These are phyloP conservation scores for Andrena haemorrhoa DNA, from an alignment of 2,888 invertebrate species.

Conservation along the genomic window DNA sequence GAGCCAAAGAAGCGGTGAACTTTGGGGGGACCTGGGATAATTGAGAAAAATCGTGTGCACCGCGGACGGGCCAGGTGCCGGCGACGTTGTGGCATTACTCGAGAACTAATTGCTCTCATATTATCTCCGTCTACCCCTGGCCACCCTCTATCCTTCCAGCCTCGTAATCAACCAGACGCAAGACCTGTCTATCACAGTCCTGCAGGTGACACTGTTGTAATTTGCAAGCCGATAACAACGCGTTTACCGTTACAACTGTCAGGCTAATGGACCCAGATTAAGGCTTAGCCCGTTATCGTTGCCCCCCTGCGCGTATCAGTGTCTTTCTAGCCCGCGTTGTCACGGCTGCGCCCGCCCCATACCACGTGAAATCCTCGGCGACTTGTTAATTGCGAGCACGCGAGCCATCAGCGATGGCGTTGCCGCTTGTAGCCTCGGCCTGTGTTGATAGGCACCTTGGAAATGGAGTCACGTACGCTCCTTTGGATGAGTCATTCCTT, in stretches of 20 bases:
- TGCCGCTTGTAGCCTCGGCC: slow-evolving; percentile 39
- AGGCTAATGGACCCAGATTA: slow-evolving; percentile 81
- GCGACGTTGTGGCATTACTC: slow-evolving; percentile 74
- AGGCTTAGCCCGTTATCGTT: slow-evolving; percentile 76
- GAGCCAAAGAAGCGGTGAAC: slow-evolving; percentile 7
- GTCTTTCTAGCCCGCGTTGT: slow-evolving; percentile 63
- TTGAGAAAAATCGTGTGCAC: slow-evolving; percentile 65
- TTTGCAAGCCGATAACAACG: slow-evolving; percentile 79
- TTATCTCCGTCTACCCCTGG: slow-evolving; percentile 57
- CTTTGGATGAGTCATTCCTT: not conserved
- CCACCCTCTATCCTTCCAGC: slow-evolving; percentile 43
- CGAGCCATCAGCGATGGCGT: slow-evolving; percentile 60
- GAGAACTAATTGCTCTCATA: slow-evolving; percentile 75
- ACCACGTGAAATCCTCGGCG: slow-evolving; percentile 60
- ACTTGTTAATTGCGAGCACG: slow-evolving; percentile 65
- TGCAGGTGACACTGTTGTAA: slow-evolving; percentile 80
- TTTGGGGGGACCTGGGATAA: slow-evolving; percentile 37
- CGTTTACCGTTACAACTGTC: slow-evolving; percentile 81
- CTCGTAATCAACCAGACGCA: slow-evolving; percentile 72
- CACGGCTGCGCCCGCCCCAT: slow-evolving; percentile 28
- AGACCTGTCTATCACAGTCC: slow-evolving; percentile 78
- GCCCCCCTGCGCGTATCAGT: slow-evolving; percentile 62
- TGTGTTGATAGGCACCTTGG: slow-evolving; percentile 25
- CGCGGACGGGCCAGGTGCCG: slow-evolving; percentile 59
- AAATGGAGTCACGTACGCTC: not conserved